Evolutionary conservation across 2,888 invertebrate species (phyloP), one percentile per base, ranked within the genome.

Genomic region (Steinernema hermaphroditum): DNA sequence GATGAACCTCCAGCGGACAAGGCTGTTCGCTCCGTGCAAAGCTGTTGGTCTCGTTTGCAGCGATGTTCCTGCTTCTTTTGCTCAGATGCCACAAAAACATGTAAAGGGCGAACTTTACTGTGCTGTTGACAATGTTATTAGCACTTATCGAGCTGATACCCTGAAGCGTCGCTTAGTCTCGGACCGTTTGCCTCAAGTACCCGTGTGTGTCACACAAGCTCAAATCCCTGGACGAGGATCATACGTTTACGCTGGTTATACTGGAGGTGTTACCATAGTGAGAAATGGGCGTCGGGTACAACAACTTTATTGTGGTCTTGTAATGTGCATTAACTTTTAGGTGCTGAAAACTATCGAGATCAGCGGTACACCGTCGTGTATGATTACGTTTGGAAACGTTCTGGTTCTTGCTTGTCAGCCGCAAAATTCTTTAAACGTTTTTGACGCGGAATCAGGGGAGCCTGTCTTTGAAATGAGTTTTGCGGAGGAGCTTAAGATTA

Each of bases 401-500:
- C 49, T 79, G 44, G 71, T 78, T n/a, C 71, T 76, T 12, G 1
- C 62, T 27, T 71, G 83, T 34, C 83, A 85, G 70, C 68, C 70
- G 12, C 54, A 74, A 8, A 77, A 82, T 49, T 76, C 74, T 19
- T 72, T 85, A 29, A 57, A 70, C 8, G 78, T 85, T 32, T 73
- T 83, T 29, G 81, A 83, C 34, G 73, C 75, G 12, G 73, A 68
- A 34, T 68, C n/a, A 12, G 77, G 75, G 9, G 73, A 78, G 62
- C 62, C 57, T 44, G 54, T 70, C 9, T 69, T 85, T 8, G 78
- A 80, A 22, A 34, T 83, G 9, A 83, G 82, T 46, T 79, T 80
- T 19, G 69, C 78, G 0, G 22, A 57, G 0, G 70, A 75, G 2
- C 96, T 96, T 86, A 89, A 91, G 82, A 91, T 96, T 37, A 92